These are phyloP conservation scores for Hirtodrosophila duncani DNA, from an alignment of 2,888 invertebrate species.

Conservation along the genomic window DNA sequence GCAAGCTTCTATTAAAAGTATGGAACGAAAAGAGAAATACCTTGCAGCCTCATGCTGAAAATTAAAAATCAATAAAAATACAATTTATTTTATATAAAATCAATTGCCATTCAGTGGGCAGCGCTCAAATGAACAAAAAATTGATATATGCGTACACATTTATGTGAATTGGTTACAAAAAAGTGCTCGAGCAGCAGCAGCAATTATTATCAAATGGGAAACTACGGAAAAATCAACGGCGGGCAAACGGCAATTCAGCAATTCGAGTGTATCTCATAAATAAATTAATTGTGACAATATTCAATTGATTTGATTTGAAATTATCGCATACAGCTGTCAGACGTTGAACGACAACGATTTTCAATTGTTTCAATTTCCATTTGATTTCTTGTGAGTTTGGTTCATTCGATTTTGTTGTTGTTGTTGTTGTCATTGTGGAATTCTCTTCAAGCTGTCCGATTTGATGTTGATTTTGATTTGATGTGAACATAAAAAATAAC, in stretches of 20 bases:
- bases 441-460: conserved; percentile 14
- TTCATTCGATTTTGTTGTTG: conserved; percentile 14
- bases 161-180: conserved; percentile 21
- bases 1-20: conserved; percentile 41
- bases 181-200: no score
- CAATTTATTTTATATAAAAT: conserved; percentile 40
- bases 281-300: conserved; percentile 77
- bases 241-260: conserved; percentile 4
- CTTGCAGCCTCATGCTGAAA: conserved; percentile 45
- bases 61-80: conserved; percentile 67
- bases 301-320: conserved; percentile 75
- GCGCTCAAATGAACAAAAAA: conserved; percentile 1
- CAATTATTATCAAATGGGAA: no score
- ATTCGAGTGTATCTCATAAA: conserved; percentile 61
- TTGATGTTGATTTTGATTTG: conserved; percentile 36
- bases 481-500: conserved; percentile 20
- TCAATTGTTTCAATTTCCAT: conserved; percentile 47
- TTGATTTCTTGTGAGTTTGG: no score
- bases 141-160: not conserved
- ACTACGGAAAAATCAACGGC: conserved; percentile 12
- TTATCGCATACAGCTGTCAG: conserved; percentile 70
- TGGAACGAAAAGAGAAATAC: conserved; percentile 53
- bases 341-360: conserved; percentile 29
- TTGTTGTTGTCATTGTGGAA: not conserved
- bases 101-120: conserved; percentile 40